Evolutionary conservation across 2,113 vertebrate species (phyloP).

Genomic region (Semicossyphus pulcher): DNA sequence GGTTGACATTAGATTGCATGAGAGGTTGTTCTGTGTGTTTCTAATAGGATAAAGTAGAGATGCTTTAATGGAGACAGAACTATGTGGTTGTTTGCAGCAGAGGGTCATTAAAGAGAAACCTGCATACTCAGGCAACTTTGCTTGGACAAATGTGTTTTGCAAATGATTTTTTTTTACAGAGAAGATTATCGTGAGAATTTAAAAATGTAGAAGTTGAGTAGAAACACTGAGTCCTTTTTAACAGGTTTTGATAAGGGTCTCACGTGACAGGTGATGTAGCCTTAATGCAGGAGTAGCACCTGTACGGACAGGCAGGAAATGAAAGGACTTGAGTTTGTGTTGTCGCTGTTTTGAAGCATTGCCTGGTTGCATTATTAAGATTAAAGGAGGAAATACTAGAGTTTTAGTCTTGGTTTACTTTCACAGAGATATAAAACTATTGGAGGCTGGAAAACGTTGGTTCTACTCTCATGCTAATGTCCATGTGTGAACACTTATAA

Average conservation of each 20-base stretch:
- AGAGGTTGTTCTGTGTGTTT: not conserved
- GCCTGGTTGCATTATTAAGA: not conserved
- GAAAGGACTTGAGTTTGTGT: not conserved
- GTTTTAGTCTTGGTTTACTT: slow-evolving; percentile 17
- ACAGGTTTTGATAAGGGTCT: not conserved
- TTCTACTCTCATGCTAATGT: not conserved
- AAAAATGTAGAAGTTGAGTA: too few relatives aligned
- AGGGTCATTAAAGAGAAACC: not conserved
- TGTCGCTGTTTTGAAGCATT: not conserved
- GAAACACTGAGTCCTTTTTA: not conserved
- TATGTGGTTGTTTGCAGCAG: not conserved
- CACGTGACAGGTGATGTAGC: not conserved
- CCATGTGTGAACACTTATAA: not conserved
- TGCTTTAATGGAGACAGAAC: not conserved
- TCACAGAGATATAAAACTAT: not conserved
- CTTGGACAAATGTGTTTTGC: too few relatives aligned
- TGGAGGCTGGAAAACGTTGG: not conserved
- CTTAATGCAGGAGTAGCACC: not conserved
- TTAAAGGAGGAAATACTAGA: not conserved
- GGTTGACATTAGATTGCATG: not conserved
- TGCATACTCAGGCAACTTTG: not conserved
- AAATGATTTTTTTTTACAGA: not conserved
- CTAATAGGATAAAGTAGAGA: not conserved
- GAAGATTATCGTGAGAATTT: not conserved
- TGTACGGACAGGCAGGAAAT: not conserved